Base-by-base conservation (phyloP, 2,113 vertebrate species). In the Sebastes schlegelii region DNA sequence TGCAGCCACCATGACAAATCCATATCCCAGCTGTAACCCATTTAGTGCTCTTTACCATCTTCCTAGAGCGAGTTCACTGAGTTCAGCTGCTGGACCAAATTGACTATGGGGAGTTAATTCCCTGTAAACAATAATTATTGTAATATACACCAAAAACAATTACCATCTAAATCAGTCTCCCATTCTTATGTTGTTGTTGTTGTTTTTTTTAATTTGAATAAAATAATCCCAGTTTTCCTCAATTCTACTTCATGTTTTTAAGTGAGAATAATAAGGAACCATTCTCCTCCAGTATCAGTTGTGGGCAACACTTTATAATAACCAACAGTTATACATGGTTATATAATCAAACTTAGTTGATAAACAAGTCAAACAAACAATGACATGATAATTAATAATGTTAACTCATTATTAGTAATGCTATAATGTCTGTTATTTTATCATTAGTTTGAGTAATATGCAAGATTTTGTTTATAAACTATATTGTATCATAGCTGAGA, bases 31-130 rank as follows among this genome's bases (percentile, higher is more conserved):
- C 62, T 77, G n/a, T 46, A 40, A 57, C 21, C 43, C 60, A 77
- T 73, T 57, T 52, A 46, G 62, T 74, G 86, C 54, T 74, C 51
- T 77, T 66, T 61, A 63, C 10, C 26, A 63, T 62, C 58, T 66
- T 71, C 64, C 45, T 61, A 2, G 4, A 26, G n/a, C n/a, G 23
- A 82, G 17, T 55, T 76, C 21, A 64, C 6, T 46, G 43, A 65
- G 46, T 26, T 85, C 60, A 76, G 17, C n/a, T 58, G 48, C 40
- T 66, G 68, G 5, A 21, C 43, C 52, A 71, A 71, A 65, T 4
- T 52, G 40, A 72, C 26, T 71, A 10, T 51, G 43, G 23, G 45
- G 55, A 0, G 13, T 63, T 74, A 51, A 78, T 61, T 55, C 51
- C 19, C 34, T 12, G 13, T 26, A 16, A 43, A 21, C 5, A 66